Percentiles rank a stretch among this genome's conserved stretches.
These are phyloP conservation scores for Vidua chalybeata DNA, from an alignment of 2,113 vertebrate species.

Conservation along the genomic window DNA sequence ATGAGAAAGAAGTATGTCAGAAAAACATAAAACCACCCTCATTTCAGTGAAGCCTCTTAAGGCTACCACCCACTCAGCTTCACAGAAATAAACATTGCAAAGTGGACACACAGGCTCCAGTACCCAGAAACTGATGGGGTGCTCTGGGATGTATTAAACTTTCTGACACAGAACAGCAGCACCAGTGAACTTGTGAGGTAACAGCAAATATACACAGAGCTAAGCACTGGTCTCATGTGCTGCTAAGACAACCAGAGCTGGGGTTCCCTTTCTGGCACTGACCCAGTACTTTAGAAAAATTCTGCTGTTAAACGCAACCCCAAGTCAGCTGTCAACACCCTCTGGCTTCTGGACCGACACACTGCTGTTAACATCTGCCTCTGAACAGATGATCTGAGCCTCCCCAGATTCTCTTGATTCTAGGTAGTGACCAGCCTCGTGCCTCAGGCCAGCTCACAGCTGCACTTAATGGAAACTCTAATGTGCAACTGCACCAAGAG, in stretches of 20 bases:
- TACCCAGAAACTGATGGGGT: not conserved
- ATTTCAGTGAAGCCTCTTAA: not conserved
- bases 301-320: not conserved
- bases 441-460: not conserved
- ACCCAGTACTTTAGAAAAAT: not conserved
- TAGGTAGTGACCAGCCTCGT: not conserved
- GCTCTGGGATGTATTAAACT: constrained; percentile 43
- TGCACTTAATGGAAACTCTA: not conserved
- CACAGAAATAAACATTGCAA: constrained; percentile 19
- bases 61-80: constrained; percentile 2
- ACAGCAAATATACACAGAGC: constrained; percentile 28
- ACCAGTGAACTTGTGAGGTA: constrained; percentile 4
- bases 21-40: not conserved
- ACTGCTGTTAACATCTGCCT: not conserved
- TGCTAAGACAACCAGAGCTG: not conserved
- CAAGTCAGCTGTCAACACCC: constrained; percentile 45
- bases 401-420: not conserved
- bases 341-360: constrained; percentile 19
- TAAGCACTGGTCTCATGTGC: not conserved
- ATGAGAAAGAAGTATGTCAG: not conserved
- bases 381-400: not conserved
- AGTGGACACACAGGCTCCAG: not conserved
- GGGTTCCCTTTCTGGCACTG: not conserved
- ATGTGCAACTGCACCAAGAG: fast-evolving
- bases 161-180: constrained; percentile 48